Percentiles rank a stretch among this genome's conserved stretches.
phyloP scores from a whole-genome alignment of 2,113 vertebrate genomes.

The Terrapene triunguis region DNA sequence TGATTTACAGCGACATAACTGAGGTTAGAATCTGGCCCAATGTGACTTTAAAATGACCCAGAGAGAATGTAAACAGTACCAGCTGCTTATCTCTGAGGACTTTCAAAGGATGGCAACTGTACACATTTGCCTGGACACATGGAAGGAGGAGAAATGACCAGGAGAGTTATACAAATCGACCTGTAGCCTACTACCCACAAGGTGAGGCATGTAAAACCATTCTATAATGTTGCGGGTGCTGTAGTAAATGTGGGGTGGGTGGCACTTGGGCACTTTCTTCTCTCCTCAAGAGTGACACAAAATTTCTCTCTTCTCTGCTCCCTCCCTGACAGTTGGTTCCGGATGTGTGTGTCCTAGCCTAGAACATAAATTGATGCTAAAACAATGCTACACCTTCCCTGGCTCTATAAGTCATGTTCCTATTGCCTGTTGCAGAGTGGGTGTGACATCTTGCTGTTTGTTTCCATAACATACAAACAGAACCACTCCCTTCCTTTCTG shows the following conservation, averaged over 20 bases:
- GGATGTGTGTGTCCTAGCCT: not conserved
- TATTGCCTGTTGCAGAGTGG: not conserved
- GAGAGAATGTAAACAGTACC: not conserved
- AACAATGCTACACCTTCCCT: not conserved
- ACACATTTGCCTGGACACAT: not conserved
- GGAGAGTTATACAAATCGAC: not conserved
- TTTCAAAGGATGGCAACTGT: not conserved
- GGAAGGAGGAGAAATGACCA: not conserved
- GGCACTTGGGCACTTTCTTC: not conserved
- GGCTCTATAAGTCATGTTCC: fast-evolving
- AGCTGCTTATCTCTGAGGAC: not conserved
- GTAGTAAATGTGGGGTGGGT: not conserved
- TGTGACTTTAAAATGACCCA: not conserved
- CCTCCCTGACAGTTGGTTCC: not conserved
- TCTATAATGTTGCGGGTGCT: not conserved
- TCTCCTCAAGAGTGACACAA: not conserved
- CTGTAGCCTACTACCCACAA: not conserved
- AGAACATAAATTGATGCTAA: not conserved
- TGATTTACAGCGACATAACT: not conserved
- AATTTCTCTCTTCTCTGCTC: not conserved
- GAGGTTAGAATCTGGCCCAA: not conserved
- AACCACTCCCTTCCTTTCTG: not conserved
- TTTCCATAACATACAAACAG: not conserved
- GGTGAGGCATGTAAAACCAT: not conserved
- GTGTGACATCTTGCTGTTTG: not conserved